Conservation (phyloP, 2,113 vertebrate genomes). For the Eretmochelys imbricata region DNA sequence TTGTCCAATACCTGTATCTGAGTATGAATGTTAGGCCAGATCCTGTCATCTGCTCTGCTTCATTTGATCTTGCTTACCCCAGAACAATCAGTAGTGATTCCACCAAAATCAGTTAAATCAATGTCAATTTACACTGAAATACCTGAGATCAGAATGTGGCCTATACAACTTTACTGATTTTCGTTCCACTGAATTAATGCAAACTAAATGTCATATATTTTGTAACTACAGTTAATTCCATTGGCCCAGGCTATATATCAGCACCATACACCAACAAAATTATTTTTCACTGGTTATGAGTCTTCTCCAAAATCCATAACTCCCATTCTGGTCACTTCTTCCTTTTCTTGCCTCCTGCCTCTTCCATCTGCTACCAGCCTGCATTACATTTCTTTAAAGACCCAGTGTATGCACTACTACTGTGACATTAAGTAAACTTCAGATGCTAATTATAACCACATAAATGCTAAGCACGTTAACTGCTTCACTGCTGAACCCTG, state of each 20-base stretch:
- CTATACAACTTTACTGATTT: neutral
- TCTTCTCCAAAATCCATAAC: neutral
- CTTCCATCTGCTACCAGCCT: neutral
- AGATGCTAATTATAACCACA: neutral
- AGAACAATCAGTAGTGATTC: neutral
- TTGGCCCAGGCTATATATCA: fast-evolving
- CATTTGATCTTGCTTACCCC: neutral
- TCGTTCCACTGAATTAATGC: neutral
- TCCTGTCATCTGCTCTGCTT: neutral
- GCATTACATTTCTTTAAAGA: neutral
- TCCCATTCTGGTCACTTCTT: neutral
- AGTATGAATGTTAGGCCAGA: neutral
- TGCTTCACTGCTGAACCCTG: neutral
- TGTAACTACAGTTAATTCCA: neutral
- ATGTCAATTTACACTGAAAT: neutral
- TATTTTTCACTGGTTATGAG: neutral
- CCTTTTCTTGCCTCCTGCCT: neutral
- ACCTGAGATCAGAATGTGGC: neutral
- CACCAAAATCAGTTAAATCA: neutral
- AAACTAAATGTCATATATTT: fast-evolving
- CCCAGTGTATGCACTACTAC: fast-evolving
- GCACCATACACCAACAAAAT: neutral
- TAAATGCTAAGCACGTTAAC: neutral
- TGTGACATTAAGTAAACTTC: neutral
- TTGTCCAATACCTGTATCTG: neutral